Evolutionary conservation across 2,797 vertebrate genomes (phyloP).

Genomic region (Gorsachius magnificus): DNA sequence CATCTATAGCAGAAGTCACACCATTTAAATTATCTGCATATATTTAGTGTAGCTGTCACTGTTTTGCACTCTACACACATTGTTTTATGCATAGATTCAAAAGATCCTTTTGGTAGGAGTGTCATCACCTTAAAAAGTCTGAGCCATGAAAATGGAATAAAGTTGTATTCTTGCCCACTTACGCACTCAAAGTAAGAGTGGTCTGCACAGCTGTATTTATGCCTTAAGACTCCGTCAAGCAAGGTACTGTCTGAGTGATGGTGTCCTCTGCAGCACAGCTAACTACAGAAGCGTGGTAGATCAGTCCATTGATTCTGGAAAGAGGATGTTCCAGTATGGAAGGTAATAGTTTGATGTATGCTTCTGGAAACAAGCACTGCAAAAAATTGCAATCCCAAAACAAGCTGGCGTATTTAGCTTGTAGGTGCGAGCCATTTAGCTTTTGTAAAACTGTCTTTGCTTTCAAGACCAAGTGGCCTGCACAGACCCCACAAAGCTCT

Average conservation of each 20-base stretch:
- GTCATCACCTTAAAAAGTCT: not conserved
- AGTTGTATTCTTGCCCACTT: not conserved
- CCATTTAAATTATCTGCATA: not conserved
- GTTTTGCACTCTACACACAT: fast-evolving
- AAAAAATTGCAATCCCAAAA: not conserved
- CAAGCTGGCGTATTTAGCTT: not conserved
- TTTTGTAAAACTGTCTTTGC: not conserved
- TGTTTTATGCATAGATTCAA: not conserved
- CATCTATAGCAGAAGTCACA: not conserved
- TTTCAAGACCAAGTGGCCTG: not conserved
- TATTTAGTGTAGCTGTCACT: not conserved
- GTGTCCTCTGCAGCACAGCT: not conserved
- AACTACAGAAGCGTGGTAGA: not conserved
- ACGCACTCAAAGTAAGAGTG: not conserved
- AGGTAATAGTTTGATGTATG: not conserved
- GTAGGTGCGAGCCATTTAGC: not conserved
- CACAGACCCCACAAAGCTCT: not conserved
- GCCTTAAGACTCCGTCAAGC: not conserved
- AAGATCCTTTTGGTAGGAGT: not conserved
- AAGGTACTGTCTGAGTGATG: not conserved
- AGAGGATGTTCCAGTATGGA: not conserved
- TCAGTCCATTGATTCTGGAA: not conserved
- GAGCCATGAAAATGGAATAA: not conserved
- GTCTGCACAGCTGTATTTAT: not conserved
- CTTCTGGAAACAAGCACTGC: not conserved